These are phyloP conservation scores for Premnoplex brunnescens DNA, from an alignment of 2,797 vertebrate genomes.

Conservation along the genomic window DNA sequence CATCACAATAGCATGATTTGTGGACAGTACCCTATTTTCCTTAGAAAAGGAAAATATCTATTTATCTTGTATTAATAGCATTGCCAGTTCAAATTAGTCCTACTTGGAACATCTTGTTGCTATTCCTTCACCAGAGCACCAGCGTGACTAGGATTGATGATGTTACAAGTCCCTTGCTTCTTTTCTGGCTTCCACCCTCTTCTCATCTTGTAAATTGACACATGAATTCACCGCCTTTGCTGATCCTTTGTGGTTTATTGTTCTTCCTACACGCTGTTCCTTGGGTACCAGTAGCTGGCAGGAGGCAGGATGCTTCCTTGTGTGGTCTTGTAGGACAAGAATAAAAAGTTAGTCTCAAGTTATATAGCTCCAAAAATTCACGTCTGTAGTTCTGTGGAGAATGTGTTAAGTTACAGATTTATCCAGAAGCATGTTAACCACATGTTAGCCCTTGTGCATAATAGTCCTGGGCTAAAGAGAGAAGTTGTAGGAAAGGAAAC, in stretches of 20 bases:
- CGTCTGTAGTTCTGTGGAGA: background rate
- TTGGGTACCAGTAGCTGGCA: background rate
- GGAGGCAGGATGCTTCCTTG: background rate
- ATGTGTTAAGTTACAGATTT: background rate
- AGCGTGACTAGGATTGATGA: fast-evolving
- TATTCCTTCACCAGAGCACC: background rate
- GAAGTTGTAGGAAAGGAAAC: background rate
- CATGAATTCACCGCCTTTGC: background rate
- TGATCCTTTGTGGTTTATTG: background rate
- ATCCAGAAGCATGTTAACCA: background rate
- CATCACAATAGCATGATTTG: background rate
- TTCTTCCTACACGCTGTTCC: background rate
- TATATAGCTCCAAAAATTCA: background rate
- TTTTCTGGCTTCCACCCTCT: background rate
- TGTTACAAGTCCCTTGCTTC: background rate
- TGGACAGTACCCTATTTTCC: background rate
- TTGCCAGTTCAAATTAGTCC: background rate
- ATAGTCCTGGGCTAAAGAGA: background rate
- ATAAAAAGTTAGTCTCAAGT: background rate
- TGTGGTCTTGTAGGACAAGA: background rate
- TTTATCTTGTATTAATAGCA: background rate
- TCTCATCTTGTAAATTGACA: background rate
- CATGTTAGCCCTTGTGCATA: background rate
- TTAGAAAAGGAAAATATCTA: background rate
- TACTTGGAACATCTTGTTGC: background rate